Conservation (phyloP, 1,140 invertebrate species). For the Chymomyza costata region DNA sequence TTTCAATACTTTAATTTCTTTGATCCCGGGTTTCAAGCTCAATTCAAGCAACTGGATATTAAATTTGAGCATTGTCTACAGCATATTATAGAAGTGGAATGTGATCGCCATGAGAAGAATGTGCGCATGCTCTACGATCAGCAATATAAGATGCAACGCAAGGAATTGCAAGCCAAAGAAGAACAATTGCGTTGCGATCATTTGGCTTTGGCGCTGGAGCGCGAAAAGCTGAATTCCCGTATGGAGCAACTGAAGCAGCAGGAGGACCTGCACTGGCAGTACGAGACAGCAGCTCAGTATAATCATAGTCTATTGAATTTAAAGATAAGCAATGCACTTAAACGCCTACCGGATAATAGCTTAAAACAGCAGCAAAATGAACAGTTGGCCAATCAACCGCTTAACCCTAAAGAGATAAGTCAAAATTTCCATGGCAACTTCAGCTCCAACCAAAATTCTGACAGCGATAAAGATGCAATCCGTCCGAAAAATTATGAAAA, state of each 20-base stretch:
- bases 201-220: background rate
- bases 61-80: slow-evolving; percentile 29
- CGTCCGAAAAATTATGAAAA: too few relatives aligned
- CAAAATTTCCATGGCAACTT: too few relatives aligned
- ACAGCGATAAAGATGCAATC: too few relatives aligned
- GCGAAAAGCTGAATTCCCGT: background rate
- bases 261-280: slow-evolving; percentile 8
- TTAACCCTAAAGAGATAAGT: too few relatives aligned
- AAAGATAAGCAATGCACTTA: too few relatives aligned
- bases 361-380: too few relatives aligned
- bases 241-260: slow-evolving; percentile 18
- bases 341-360: too few relatives aligned
- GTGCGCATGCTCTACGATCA: slow-evolving; percentile 35
- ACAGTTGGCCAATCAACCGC: too few relatives aligned
- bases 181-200: slow-evolving; percentile 1
- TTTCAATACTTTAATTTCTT: slow-evolving; percentile 22
- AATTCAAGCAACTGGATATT: slow-evolving; percentile 29
- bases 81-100: slow-evolving; percentile 16
- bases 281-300: slow-evolving; percentile 2
- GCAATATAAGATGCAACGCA: slow-evolving; percentile 28
- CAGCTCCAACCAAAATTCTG: too few relatives aligned
- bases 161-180: slow-evolving; percentile 7
- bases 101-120: slow-evolving; percentile 32
- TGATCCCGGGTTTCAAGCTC: slow-evolving; percentile 5
- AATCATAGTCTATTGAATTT: too few relatives aligned